Base-by-base conservation (phyloP, 2,888 invertebrate species). In the Argyra leucocephala region DNA sequence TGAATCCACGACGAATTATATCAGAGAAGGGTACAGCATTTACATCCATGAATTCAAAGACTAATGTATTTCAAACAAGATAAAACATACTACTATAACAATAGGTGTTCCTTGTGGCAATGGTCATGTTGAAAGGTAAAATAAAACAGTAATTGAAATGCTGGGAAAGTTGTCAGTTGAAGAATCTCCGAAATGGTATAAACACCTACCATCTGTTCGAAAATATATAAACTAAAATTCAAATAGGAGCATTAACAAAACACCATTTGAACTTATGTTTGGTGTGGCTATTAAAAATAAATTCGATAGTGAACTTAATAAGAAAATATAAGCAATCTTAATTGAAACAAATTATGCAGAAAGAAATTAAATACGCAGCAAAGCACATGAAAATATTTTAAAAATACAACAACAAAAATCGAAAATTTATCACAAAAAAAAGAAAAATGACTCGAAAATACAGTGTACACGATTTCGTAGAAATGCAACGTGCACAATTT, bases 101-200 rank as follows among this genome's bases (percentile, higher is more conserved):
- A 58, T 21, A 22, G 70, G 76, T n/a, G 65, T 76, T 7, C 74
- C 78, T 15, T 60, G 76, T 59, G 73, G 74, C 12, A 77, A 78
- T 66, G 76, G 77, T 0, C 76, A 78, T 64, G 74, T 73, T 0
- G 75, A 77, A 64, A 67, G 75, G 7, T 66, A 75, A 1, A 75
- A 78, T 65, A 65, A 71, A 15, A 73, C 68, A 5, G 71, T 77
- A 6, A 73, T 75, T 64, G 6, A 74, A 0, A 64, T 76, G 6
- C 57, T 77, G 9, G 71, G 76, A 1, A 77, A 77, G 63, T 48
- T 78, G 12, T 70, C 73, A n/a, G 65, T 73, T 1, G 72, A 73
- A 15, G 71, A 75, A n/a, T 74, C 73, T 0, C 65, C 67, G 37
- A 70, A 73, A 31, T 76, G 73, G 73, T 73, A 71, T 64, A 70